phyloP scores from a whole-genome alignment of 1,140 invertebrate species.

The Cotesia vestalis region DNA sequence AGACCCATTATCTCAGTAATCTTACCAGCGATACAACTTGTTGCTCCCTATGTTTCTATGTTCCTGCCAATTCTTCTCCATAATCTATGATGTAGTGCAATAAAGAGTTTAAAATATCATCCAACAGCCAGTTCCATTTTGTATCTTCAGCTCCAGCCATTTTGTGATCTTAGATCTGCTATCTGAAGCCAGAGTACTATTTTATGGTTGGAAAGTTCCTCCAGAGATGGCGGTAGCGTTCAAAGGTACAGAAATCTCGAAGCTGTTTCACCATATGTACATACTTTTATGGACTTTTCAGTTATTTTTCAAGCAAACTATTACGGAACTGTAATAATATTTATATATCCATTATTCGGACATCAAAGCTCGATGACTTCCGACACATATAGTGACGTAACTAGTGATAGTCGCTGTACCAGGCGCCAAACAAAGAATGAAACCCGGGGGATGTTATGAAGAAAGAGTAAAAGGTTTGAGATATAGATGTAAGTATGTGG shows the following conservation, averaged over 20 bases:
- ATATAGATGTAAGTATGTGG: constrained; percentile 4
- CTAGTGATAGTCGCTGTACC: constrained; percentile 59
- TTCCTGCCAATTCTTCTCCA: constrained; percentile 14
- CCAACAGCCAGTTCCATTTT: no score
- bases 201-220: no score
- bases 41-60: constrained; percentile 3
- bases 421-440: constrained; percentile 38
- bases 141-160: no score
- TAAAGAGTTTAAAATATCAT: no score
- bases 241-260: no score
- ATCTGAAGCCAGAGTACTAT: no score
- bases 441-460: constrained; percentile 35
- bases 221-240: no score
- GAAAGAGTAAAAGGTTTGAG: constrained; percentile 9
- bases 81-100: constrained; percentile 9
- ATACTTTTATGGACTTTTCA: no score
- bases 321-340: constrained; percentile 32
- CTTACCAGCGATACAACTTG: constrained; percentile 39
- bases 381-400: constrained; percentile 49
- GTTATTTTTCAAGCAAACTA: neutral
- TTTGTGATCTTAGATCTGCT: no score
- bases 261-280: no score
- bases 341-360: constrained; percentile 24
- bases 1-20: constrained; percentile 61
- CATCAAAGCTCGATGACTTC: constrained; percentile 30